A percentile compares a stretch with the other conserved stretches of the same genome.
These are phyloP conservation scores for Pseudomyrmex dendroicus DNA, from an alignment of 1,140 invertebrate species.

Conservation along the genomic window DNA sequence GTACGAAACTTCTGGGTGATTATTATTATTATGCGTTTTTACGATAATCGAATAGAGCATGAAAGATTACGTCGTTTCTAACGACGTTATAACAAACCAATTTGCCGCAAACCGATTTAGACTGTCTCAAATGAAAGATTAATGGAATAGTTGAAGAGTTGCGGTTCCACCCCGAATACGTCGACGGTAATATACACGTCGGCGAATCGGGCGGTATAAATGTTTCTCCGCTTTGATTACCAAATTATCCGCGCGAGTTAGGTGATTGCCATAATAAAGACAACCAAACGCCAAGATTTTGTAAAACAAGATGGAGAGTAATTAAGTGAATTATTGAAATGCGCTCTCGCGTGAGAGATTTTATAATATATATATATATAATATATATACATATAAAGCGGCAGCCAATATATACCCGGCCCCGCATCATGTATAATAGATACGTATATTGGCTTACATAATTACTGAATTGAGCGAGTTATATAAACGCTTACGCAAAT, in stretches of 20 bases:
- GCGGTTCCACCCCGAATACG: constrained; percentile 16
- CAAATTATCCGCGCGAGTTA: constrained; percentile 38
- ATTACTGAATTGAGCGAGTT: constrained; percentile 24
- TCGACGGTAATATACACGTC: constrained; percentile 37
- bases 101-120: constrained; percentile 37
- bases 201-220: constrained; percentile 26
- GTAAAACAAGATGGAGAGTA: constrained; percentile 33
- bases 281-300: constrained; percentile 37
- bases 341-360: neutral
- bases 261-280: constrained; percentile 23
- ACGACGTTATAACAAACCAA: constrained; percentile 34
- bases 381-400: neutral
- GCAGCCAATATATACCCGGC: neutral
- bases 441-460: too few relatives aligned
- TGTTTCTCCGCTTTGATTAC: constrained; percentile 26
- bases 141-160: constrained; percentile 32
- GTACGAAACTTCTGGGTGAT: neutral
- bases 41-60: constrained; percentile 28
- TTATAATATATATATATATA: neutral
- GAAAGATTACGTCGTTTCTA: constrained; percentile 41
- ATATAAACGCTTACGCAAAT: neutral
- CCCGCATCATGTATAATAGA: too few relatives aligned
- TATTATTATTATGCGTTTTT: neutral
- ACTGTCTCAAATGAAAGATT: constrained; percentile 46
- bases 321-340: constrained; percentile 13